These are phyloP conservation scores for Cerastis leucographa DNA, from an alignment of 2,888 invertebrate species.

Conservation along the genomic window DNA sequence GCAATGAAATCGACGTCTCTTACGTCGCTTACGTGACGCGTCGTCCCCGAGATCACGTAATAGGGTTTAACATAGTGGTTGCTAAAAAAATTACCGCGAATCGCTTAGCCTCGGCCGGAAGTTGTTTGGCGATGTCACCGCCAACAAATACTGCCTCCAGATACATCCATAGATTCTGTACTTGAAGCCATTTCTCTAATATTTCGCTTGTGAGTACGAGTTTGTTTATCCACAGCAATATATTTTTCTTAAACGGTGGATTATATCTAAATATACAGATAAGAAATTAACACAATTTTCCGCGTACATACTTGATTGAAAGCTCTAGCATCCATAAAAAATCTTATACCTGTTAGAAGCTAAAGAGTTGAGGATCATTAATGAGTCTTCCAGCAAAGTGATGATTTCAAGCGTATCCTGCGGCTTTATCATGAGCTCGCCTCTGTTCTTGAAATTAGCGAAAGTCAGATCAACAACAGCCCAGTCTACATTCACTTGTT, in stretches of 20 bases:
- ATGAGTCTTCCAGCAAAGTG: slow-evolving; percentile 94
- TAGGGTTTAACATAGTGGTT: neutral
- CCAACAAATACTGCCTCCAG: slow-evolving; percentile 97
- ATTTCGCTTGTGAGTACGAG: slow-evolving; percentile 95
- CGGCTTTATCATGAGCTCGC: slow-evolving; percentile 95
- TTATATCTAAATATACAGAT: slow-evolving; percentile 92
- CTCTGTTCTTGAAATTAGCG: slow-evolving; percentile 94
- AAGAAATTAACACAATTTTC: neutral
- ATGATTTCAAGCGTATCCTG: slow-evolving; percentile 94
- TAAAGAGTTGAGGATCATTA: slow-evolving; percentile 96
- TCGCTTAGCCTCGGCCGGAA: slow-evolving; percentile 95
- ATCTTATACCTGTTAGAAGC: slow-evolving; percentile 93
- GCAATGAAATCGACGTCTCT: neutral
- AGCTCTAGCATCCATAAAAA: neutral
- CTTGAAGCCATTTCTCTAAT: slow-evolving; percentile 95
- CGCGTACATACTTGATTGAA: neutral
- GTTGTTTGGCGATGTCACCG: slow-evolving; percentile 96
- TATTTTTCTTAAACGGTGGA: slow-evolving; percentile 95
- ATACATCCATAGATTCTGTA: slow-evolving; percentile 97
- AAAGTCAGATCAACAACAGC: slow-evolving; percentile 93
- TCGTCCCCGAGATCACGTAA: neutral
- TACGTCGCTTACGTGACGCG: neutral
- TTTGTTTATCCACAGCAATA: slow-evolving; percentile 95
- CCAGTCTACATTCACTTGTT: slow-evolving; percentile 96
- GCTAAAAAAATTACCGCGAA: slow-evolving; percentile 89